These are phyloP conservation scores for Danio aesculapii DNA, from an alignment of 2,797 vertebrate species.

Conservation along the genomic window DNA sequence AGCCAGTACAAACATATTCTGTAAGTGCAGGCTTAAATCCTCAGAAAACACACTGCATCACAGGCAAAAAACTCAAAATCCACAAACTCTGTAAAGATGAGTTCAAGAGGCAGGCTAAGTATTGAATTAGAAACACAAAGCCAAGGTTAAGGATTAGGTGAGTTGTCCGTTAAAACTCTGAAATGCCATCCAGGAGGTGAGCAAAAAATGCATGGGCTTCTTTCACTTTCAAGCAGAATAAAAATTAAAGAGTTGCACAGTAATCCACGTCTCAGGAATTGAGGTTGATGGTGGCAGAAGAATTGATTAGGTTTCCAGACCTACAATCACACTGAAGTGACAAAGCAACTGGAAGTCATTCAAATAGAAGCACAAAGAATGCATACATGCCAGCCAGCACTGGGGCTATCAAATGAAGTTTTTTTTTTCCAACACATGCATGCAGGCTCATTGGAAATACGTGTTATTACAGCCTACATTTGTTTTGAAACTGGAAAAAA, in stretches of 20 bases:
- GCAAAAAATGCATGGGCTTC: constrained; percentile 20
- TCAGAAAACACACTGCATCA: constrained; percentile 41
- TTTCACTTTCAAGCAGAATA: constrained; percentile 18
- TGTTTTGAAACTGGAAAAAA: too few species aligned
- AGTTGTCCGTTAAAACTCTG: neutral
- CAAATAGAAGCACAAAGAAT: neutral
- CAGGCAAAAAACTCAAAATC: constrained; percentile 35
- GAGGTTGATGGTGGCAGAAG: neutral
- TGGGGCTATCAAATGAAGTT: neutral
- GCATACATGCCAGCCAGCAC: neutral
- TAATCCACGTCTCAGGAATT: neutral
- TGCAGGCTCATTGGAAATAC: too few species aligned
- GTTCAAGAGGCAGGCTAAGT: neutral
- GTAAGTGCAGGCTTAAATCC: constrained; percentile 12
- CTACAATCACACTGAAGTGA: neutral
- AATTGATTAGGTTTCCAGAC: neutral
- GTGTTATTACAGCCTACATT: too few species aligned
- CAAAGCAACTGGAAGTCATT: neutral
- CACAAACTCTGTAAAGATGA: constrained; percentile 8
- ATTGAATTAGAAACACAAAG: constrained; percentile 17
- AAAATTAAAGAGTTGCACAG: neutral
- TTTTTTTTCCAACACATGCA: too few species aligned
- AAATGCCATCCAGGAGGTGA: constrained; percentile 2
- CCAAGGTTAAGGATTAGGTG: constrained; percentile 4
- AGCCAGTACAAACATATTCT: constrained; percentile 24